Conservation (phyloP, 2,113 vertebrate genomes). For the Oncorhynchus mykiss region DNA sequence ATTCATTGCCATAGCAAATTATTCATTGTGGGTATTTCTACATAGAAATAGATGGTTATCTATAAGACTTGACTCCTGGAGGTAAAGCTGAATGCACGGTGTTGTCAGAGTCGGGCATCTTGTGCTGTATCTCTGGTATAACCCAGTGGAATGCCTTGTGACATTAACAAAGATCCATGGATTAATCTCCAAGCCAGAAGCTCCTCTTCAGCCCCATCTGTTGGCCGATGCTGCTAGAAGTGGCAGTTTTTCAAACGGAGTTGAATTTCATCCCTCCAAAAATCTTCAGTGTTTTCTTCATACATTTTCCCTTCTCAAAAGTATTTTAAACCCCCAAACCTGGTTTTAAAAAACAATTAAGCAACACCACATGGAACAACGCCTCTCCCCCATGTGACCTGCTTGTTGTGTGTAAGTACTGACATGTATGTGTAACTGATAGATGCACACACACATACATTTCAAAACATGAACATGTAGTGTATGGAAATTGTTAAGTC, state of each 20-base stretch:
- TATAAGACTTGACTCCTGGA: constrained; percentile 32
- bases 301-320: too few relatives aligned
- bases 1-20: constrained; percentile 2
- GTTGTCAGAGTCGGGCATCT: constrained; percentile 27
- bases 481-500: too few relatives aligned
- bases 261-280: too few relatives aligned
- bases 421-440: too few relatives aligned
- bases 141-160: neutral
- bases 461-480: too few relatives aligned
- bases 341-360: too few relatives aligned
- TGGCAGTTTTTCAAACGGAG: neutral
- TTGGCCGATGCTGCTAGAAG: constrained; percentile 10
- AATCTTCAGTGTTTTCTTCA: too few relatives aligned
- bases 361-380: too few relatives aligned
- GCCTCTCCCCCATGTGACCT: too few relatives aligned
- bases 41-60: neutral
- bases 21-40: constrained; percentile 27
- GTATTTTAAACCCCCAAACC: too few relatives aligned
- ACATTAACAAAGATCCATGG: constrained; percentile 25
- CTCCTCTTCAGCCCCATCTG: constrained; percentile 7
- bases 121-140: constrained; percentile 24
- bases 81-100: constrained; percentile 17
- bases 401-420: too few relatives aligned
- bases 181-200: constrained; percentile 19
- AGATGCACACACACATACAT: too few relatives aligned